A percentile compares a stretch with the other conserved stretches of the same genome.
Conservation (phyloP, 2,113 vertebrate species). For the Scartelaos histophorus region DNA sequence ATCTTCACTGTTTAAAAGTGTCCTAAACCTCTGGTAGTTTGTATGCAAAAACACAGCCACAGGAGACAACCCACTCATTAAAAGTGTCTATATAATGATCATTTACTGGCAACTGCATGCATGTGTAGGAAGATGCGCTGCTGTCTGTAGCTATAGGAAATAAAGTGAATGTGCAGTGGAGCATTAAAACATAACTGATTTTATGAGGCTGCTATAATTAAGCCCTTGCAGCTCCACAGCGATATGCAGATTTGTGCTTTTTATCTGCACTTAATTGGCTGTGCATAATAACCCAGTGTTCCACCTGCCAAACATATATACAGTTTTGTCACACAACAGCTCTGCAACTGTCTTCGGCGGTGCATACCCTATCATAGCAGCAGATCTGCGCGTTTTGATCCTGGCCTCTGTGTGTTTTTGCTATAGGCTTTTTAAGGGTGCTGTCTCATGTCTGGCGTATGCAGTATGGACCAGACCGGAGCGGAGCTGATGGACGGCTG, state of each 20-base stretch:
- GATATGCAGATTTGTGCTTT: slow-evolving; percentile 40
- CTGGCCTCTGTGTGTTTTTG: slow-evolving; percentile 36
- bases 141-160: slow-evolving; percentile 15
- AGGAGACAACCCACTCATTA: background rate
- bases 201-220: slow-evolving; percentile 23
- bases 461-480: slow-evolving; percentile 43
- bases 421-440: slow-evolving; percentile 54
- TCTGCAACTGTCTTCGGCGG: slow-evolving; percentile 14
- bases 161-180: slow-evolving; percentile 23
- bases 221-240: slow-evolving; percentile 23
- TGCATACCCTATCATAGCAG: slow-evolving; percentile 14
- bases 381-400: slow-evolving; percentile 37
- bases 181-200: slow-evolving; percentile 35
- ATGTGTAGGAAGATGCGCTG: background rate
- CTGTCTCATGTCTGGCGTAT: slow-evolving; percentile 55
- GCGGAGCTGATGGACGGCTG: slow-evolving; percentile 53
- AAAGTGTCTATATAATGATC: slow-evolving; percentile 1
- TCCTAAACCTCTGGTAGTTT: background rate
- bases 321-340: slow-evolving; percentile 9
- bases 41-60: slow-evolving; percentile 4
- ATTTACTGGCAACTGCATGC: background rate
- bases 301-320: slow-evolving; percentile 20
- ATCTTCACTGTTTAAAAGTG: background rate
- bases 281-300: slow-evolving; percentile 15
- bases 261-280: slow-evolving; percentile 41